These are phyloP conservation scores for Beris morrisii DNA, from an alignment of 2,888 invertebrate genomes.

Conservation along the genomic window DNA sequence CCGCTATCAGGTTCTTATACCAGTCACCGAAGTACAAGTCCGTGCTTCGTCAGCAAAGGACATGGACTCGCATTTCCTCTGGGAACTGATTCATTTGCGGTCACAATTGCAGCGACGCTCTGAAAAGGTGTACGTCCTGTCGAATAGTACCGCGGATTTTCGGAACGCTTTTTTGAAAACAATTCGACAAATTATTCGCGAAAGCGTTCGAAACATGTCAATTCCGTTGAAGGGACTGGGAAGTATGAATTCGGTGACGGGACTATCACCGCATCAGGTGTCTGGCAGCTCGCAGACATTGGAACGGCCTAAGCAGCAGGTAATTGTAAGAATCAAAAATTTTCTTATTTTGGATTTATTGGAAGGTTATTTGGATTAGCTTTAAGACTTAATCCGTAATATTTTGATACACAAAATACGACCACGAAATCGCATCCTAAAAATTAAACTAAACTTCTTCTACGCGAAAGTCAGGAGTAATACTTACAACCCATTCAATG, in stretches of 20 bases:
- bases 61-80: constrained; percentile 94
- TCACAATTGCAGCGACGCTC: constrained; percentile 92
- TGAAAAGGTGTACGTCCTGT: constrained; percentile 94
- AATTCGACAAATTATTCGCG: constrained; percentile 94
- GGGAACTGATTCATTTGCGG: constrained; percentile 94
- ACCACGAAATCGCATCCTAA: too few species aligned
- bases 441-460: too few species aligned
- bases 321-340: constrained; percentile 42
- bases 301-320: constrained; percentile 67
- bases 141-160: constrained; percentile 94
- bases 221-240: constrained; percentile 77
- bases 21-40: constrained; percentile 96
- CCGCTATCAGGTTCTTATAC: constrained; percentile 93
- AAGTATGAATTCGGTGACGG: constrained; percentile 57
- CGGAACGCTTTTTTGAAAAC: constrained; percentile 96
- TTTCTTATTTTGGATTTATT: background rate
- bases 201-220: constrained; percentile 96
- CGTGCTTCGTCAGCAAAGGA: constrained; percentile 92
- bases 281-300: constrained; percentile 62
- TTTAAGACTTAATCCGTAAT: background rate
- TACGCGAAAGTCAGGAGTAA: too few species aligned
- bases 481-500: too few species aligned
- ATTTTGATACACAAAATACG: too few species aligned
- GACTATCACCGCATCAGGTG: constrained; percentile 56
- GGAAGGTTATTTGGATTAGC: background rate